Evolutionary conservation across 2,113 vertebrate species (phyloP).

Genomic region (Neolamprologus devosi): DNA sequence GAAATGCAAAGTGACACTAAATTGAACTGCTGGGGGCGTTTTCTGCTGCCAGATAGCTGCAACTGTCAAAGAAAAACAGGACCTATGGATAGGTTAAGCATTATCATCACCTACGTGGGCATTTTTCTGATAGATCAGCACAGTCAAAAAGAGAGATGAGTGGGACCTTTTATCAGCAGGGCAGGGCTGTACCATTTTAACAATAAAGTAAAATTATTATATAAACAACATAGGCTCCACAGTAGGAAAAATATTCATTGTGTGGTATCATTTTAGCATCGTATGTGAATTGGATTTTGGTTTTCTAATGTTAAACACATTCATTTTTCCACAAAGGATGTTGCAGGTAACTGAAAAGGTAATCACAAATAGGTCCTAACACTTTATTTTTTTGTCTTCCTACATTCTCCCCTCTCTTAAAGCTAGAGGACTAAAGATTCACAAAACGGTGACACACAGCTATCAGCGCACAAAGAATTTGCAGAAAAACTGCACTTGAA

Average conservation of each 20-base stretch:
- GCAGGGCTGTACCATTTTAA: not conserved
- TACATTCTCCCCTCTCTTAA: not conserved
- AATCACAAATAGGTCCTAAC: not conserved
- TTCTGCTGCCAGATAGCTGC: not conserved
- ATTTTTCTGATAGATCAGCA: not conserved
- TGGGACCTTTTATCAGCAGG: not conserved
- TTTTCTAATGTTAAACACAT: not conserved
- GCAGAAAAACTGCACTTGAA: not conserved
- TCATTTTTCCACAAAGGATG: not conserved
- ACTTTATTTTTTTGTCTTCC: not conserved
- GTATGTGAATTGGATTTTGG: not conserved
- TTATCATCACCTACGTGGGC: not conserved
- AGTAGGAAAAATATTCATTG: not conserved
- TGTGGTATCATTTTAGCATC: not conserved
- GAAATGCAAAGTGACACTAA: slow-evolving; percentile 24
- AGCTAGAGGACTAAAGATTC: not conserved
- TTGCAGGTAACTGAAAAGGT: not conserved
- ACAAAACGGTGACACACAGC: not conserved
- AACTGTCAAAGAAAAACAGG: not conserved
- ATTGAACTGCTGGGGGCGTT: slow-evolving; percentile 11
- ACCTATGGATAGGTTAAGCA: not conserved
- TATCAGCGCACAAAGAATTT: not conserved
- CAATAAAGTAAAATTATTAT: not conserved
- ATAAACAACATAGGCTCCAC: not conserved
- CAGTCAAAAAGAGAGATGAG: not conserved